Conservation (phyloP, 23 tunicate genomes). For the Ascidia mentula region DNA sequence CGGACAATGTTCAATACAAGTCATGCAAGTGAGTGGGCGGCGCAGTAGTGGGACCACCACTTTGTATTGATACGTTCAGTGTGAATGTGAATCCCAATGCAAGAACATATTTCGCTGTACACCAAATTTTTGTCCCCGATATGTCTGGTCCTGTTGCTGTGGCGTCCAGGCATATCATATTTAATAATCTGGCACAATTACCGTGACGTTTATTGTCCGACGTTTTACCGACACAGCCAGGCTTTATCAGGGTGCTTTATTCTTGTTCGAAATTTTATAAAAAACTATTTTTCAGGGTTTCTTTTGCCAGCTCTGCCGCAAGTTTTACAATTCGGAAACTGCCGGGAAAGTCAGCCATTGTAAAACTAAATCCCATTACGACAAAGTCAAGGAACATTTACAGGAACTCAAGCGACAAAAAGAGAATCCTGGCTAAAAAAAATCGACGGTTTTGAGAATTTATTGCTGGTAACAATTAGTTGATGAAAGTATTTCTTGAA, state of each 20-base stretch:
- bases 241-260: background rate
- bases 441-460: too few species aligned
- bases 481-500: too few species aligned
- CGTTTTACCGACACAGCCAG: background rate
- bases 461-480: too few species aligned
- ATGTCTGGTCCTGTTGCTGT: too few species aligned
- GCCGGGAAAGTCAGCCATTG: constrained; percentile 51
- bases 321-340: constrained; percentile 41
- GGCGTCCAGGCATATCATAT: background rate
- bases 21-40: constrained; percentile 55
- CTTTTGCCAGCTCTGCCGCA: constrained; percentile 65
- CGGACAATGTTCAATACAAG: constrained; percentile 69
- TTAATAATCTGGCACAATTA: background rate
- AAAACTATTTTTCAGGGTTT: constrained; percentile 27
- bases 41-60: background rate
- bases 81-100: too few species aligned
- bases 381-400: constrained; percentile 46
- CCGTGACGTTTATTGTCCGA: background rate
- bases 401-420: constrained; percentile 17
- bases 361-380: constrained; percentile 62
- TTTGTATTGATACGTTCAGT: background rate
- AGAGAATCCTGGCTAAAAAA: background rate
- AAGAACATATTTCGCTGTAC: background rate
- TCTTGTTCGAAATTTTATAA: background rate
- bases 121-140: background rate